Conservation (phyloP, 2,113 vertebrate genomes). For the Erythrolamprus reginae region DNA sequence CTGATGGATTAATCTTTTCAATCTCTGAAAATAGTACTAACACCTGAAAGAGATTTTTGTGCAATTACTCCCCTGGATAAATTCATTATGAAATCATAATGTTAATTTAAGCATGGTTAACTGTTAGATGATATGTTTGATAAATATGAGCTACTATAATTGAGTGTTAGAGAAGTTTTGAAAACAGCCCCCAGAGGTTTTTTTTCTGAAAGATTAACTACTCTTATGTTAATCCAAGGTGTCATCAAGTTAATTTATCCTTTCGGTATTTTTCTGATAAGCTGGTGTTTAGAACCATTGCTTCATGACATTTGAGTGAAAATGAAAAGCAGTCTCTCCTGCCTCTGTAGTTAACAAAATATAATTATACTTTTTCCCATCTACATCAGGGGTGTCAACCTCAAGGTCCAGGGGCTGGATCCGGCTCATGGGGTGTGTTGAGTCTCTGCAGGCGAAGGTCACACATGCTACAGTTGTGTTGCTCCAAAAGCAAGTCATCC, state of each 20-base stretch:
- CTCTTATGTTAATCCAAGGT: background rate
- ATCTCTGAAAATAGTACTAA: conserved; percentile 43
- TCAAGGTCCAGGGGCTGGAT: too few relatives aligned
- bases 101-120: conserved; percentile 43
- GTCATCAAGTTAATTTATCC: conserved; percentile 35
- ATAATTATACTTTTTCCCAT: background rate
- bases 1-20: background rate
- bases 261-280: conserved; percentile 21
- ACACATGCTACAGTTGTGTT: too few relatives aligned
- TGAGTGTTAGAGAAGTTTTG: conserved; percentile 37
- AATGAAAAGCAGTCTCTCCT: background rate
- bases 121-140: conserved; percentile 32
- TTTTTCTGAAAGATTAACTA: conserved; percentile 39
- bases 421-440: too few relatives aligned
- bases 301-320: background rate
- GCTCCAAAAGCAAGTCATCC: too few relatives aligned
- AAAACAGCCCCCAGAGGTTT: conserved; percentile 14
- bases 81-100: conserved; percentile 52
- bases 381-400: too few relatives aligned
- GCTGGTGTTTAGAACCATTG: background rate
- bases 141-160: conserved; percentile 36
- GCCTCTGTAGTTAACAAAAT: background rate
- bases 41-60: conserved; percentile 40
- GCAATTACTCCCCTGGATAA: conserved; percentile 40
- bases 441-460: too few relatives aligned